Percentiles rank a stretch among this genome's conserved stretches.
These are phyloP conservation scores for Ceyx melanurus DNA, from an alignment of 2,113 vertebrate species.

Conservation along the genomic window DNA sequence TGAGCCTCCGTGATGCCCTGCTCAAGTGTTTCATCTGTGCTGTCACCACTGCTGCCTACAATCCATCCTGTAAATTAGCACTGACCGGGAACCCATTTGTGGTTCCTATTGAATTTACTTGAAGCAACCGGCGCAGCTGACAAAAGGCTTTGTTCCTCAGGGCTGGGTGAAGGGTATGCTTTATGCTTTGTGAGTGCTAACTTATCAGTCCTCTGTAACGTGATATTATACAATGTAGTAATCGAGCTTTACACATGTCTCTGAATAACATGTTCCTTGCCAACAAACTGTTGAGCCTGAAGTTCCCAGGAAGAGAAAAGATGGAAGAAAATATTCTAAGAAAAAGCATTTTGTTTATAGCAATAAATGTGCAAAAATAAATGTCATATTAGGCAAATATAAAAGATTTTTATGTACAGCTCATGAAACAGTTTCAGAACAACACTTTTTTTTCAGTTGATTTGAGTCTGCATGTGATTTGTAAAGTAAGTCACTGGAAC, in stretches of 20 bases:
- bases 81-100: accelerated
- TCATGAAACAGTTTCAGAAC: not conserved
- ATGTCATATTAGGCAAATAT: not conserved
- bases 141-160: not conserved
- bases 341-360: not conserved
- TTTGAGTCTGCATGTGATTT: not conserved
- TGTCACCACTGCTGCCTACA: accelerated
- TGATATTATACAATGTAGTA: not conserved
- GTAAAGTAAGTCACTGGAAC: not conserved
- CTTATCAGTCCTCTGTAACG: not conserved
- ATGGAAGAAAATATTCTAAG: not conserved
- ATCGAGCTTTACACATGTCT: not conserved
- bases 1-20: accelerated
- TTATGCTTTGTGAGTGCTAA: not conserved
- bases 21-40: accelerated
- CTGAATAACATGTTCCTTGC: not conserved
- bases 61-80: not conserved
- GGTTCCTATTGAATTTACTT: not conserved
- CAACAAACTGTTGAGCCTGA: not conserved
- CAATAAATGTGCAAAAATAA: not conserved
- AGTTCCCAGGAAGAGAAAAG: not conserved
- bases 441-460: not conserved
- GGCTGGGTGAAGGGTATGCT: not conserved
- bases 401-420: not conserved
- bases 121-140: not conserved